Evolutionary conservation across 2,113 vertebrate genomes (phyloP), one percentile per base, ranked within the genome.

Genomic region (Struthio camelus): DNA sequence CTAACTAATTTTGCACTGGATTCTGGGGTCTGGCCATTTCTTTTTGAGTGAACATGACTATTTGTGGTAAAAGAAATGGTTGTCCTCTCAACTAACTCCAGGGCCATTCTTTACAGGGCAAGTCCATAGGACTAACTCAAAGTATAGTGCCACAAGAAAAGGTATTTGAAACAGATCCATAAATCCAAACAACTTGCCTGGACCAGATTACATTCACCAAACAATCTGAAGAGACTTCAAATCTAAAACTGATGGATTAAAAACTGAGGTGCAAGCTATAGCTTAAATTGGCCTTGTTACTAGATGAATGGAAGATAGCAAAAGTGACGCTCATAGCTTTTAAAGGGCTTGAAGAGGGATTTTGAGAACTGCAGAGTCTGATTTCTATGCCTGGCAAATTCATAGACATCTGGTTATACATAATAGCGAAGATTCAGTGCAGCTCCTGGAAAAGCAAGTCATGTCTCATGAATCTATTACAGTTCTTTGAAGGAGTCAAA

Each of bases 371-470:
- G n/a, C 23, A 2, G 27, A 46, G 12, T 16, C 85, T 65, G 28
- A 44, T 89, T 76, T 79, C 42, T 11, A 1, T 65, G 48, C 34
- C n/a, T 91, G 53, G 78, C 38, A 85, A 69, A 85, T 12, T 34
- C 58, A 36, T 44, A 48, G 69, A 40, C 27, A 40, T 34, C 13
- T 87, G 70, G 42, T 54, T 71, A n/a, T n/a, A 48, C 32, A 30
- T 17, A 72, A 2, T 11, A 56, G n/a, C 62, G 44, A 93, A 95
- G 42, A 85, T 76, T 80, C 88, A 72, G 38, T 71, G 27, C n/a
- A 87, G 48, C 66, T 87, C 89, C 81, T 93, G 44, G 53, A 93
- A 62, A 89, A 77, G 53, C 11, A 69, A 89, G 28, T 81, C 18
- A 32, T 23, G n/a, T 87, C 80, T 92, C 0, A 0, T 67, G 1